A percentile compares a stretch with the other conserved stretches of the same genome.
phyloP scores from a whole-genome alignment of 2,888 invertebrate genomes.

The Strigamia maritima region DNA sequence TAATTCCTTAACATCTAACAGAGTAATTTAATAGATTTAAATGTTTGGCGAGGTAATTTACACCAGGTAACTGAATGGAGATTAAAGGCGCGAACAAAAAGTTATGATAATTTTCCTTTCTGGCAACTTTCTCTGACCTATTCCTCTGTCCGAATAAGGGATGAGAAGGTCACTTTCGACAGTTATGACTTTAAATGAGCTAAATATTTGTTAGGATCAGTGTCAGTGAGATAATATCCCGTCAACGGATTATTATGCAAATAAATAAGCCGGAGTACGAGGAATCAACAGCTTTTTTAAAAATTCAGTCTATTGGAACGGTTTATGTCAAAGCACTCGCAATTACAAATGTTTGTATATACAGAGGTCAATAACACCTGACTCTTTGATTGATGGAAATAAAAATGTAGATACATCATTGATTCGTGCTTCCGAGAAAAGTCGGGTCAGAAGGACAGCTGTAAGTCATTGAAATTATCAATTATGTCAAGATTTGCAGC shows the following conservation, averaged over 20 bases:
- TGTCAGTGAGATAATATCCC: background rate
- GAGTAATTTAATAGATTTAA: background rate
- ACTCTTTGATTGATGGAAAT: background rate
- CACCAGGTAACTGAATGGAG: background rate
- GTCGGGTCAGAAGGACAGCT: constrained; percentile 20
- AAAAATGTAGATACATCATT: background rate
- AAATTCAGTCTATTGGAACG: too few relatives aligned
- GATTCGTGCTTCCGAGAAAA: constrained; percentile 43
- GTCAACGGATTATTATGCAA: too few relatives aligned
- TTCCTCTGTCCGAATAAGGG: background rate
- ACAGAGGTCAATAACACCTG: background rate
- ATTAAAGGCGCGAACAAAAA: background rate
- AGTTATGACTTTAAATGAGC: background rate
- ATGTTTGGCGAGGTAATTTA: background rate
- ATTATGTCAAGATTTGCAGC: too few relatives aligned
- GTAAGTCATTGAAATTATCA: background rate
- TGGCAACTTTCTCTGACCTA: constrained; percentile 36
- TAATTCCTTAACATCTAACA: background rate
- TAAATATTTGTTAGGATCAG: background rate
- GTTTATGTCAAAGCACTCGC: background rate
- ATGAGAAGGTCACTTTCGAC: background rate
- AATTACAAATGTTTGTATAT: too few relatives aligned
- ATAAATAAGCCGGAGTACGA: too few relatives aligned
- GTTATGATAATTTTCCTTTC: background rate
- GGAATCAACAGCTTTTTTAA: too few relatives aligned